Percentiles rank a stretch among this genome's conserved stretches.
These are phyloP conservation scores for Glyptemys insculpta DNA, from an alignment of 2,797 vertebrate species.

Conservation along the genomic window DNA sequence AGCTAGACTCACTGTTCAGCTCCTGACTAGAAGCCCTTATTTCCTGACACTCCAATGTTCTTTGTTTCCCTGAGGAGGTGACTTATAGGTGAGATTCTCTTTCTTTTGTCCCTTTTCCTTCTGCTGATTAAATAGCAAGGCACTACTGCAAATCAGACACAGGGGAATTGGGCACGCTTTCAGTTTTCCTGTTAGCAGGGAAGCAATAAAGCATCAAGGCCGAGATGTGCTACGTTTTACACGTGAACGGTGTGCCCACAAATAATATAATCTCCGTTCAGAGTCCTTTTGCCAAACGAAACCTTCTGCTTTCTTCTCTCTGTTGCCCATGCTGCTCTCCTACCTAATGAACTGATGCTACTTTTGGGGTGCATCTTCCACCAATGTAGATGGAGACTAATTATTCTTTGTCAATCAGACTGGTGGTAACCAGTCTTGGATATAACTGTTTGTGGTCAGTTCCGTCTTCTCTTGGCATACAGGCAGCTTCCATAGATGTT, in stretches of 20 bases:
- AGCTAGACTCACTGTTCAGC: neutral
- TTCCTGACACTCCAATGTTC: neutral
- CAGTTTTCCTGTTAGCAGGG: neutral
- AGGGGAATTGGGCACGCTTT: neutral
- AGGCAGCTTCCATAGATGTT: neutral
- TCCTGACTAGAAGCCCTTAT: neutral
- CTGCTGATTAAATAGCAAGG: neutral
- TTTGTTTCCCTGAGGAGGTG: neutral
- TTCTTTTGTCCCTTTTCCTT: neutral
- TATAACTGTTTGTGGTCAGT: neutral
- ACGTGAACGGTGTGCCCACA: accelerated
- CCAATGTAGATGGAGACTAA: neutral
- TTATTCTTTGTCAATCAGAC: neutral
- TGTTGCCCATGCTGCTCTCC: neutral
- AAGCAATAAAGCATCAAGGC: neutral
- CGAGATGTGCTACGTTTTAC: neutral
- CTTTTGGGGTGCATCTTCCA: neutral
- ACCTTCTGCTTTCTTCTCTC: neutral
- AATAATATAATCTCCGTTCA: neutral
- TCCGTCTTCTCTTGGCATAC: neutral
- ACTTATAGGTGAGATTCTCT: neutral
- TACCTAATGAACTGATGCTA: neutral
- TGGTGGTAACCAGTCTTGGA: neutral
- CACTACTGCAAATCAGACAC: neutral
- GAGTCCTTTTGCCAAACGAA: neutral